Evolutionary conservation across 2,888 invertebrate species (phyloP), one percentile per base, ranked within the genome.

Genomic region (Teleogryllus oceanicus): DNA sequence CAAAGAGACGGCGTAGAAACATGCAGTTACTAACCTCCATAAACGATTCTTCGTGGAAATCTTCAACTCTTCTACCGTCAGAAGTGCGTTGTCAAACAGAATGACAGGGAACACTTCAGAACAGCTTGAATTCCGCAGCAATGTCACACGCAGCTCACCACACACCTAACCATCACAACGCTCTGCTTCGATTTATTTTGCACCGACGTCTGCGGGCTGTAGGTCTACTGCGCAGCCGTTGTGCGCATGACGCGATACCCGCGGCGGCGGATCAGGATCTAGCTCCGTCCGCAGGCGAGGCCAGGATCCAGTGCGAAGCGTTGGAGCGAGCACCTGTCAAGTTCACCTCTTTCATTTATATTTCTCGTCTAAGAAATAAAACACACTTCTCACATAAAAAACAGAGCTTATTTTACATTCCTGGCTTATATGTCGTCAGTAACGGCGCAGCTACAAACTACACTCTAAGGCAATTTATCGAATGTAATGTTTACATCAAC

Each of bases 131-230:
- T 49, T 62, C 49, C 77, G n/a, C 21, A 5, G 21, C 74, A 78
- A 80, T 74, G 76, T 37, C 62, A 76, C 62, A 24, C 77, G 24
- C 37, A 80, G 50, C 78, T 80, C 78, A 78, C 77, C 79, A 51
- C 81, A 79, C 81, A 79, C 78, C 85, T 85, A 85, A 84, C 85
- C 85, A 85, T 62, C 82, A 81, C 82, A 81, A 81, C 80, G 80
- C 75, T 79, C 85, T 85, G 84, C 79, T 86, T 86, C 87, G 87
- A 87, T 87, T 87, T 86, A 86, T 86, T 87, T 86, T 85, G 85
- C 86, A 86, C 85, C 85, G 85, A 84, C 85, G 83, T 84, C 84
- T 84, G 85, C 62, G 50, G 78, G 21, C 74, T 76, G 77, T 21
- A 62, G 18, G 85, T 85, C 84, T 83, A 78, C 75, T 82, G 77